phyloP scores from a whole-genome alignment of 2,113 vertebrate genomes.

The Nibea coibor region DNA sequence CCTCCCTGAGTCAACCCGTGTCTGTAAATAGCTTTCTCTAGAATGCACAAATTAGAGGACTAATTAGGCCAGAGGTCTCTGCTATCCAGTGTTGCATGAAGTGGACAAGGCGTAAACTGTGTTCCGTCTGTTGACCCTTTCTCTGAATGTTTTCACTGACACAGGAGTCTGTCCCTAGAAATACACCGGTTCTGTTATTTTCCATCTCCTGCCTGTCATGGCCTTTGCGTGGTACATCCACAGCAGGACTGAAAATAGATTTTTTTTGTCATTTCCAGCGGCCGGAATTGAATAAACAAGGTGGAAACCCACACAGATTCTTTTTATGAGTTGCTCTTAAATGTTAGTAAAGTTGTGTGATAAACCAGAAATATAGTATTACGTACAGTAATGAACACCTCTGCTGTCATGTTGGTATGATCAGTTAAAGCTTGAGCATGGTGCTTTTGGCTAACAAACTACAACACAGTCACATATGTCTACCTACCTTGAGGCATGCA shows the following conservation, averaged over 20 bases:
- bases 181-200: not conserved
- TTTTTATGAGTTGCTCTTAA: not conserved
- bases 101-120: slow-evolving; percentile 12
- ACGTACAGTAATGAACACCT: not conserved
- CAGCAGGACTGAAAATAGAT: not conserved
- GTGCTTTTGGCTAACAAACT: not conserved
- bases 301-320: not conserved
- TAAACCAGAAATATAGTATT: not conserved
- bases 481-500: not conserved
- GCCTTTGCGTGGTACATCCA: not conserved
- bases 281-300: not conserved
- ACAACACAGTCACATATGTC: not conserved
- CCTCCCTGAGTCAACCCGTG: slow-evolving; percentile 1
- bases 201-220: not conserved
- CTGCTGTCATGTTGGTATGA: not conserved
- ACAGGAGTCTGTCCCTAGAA: slow-evolving; percentile 30
- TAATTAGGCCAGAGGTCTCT: slow-evolving; percentile 36
- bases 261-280: not conserved
- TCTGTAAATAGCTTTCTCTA: slow-evolving; percentile 46
- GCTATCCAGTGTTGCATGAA: slow-evolving; percentile 37
- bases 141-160: not conserved
- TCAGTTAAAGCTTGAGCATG: not conserved
- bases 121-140: slow-evolving; percentile 17
- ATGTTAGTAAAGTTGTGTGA: not conserved
- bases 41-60: slow-evolving; percentile 23